Evolutionary conservation across 2,797 vertebrate species (phyloP), one percentile per base, ranked within the genome.

Genomic region (Rhynchonycteris naso): DNA sequence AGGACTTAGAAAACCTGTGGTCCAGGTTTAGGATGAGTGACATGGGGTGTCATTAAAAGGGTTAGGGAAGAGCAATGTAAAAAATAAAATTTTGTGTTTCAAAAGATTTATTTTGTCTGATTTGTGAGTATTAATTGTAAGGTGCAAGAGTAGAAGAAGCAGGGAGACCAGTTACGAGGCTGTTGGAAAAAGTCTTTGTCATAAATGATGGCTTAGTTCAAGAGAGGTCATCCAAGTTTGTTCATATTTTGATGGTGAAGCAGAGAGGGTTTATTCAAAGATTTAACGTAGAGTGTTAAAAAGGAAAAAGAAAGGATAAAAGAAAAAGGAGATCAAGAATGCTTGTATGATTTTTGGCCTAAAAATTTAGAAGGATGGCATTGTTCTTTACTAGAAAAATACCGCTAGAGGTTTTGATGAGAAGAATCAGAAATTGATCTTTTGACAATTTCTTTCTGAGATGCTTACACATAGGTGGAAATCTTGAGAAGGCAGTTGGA

Each of bases 101-200:
- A 50, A 79, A 66, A 69, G 11, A 52, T 52, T 4, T 83, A 35
- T 68, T 85, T 91, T 85, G 61, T 90, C 47, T 38, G 16, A 18
- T 92, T 74, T 76, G 35, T 52, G 22, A 92, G n/a, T 86, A 93
- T 66, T 83, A 59, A 59, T 15, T 80, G 43, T n/a, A 72, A 47
- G 13, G 11, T 4, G 7, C 19, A 74, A 58, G 59, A 79, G 14
- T 33, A 90, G 84, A 91, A 79, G 33, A 74, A 78, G 38, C 15
- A 61, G 54, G 14, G 30, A 91, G 28, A 58, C 8, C 5, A 61
- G 4, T 33, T 28, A 59, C 16, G 12, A 75, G 16, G 22, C 16
- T 63, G 13, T 16, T 59, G 75, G 47, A 63, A 84, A 81, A 83
- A 94, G 58, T 11, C 16, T 8, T 7, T 54, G 18, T 61, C 0